phyloP scores from a whole-genome alignment of 2,888 invertebrate species.

The Odontothrips loti region DNA sequence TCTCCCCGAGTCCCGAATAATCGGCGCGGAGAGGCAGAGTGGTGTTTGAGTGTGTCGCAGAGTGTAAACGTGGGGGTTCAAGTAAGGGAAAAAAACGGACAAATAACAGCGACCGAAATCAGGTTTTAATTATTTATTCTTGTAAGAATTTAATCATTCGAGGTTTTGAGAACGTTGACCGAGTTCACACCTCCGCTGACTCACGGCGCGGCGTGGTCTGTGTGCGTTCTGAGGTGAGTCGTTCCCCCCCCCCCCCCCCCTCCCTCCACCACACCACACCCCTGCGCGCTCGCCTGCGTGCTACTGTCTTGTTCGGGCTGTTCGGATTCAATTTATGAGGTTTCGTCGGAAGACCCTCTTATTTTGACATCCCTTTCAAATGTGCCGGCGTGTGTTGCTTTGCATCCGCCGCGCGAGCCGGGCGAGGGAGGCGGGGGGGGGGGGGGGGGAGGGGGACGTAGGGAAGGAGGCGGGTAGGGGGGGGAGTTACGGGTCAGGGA shows the following conservation, averaged over 20 bases:
- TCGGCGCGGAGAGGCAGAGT: no score
- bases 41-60: no score
- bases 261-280: background rate
- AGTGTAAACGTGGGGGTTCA: no score
- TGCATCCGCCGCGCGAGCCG: background rate
- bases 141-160: no score
- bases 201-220: no score
- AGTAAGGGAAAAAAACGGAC: no score
- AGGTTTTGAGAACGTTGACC: no score
- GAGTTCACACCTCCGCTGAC: no score
- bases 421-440: background rate
- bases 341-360: conserved; percentile 15
- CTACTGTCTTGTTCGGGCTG: conserved; percentile 5
- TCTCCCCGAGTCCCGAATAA: no score
- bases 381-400: conserved; percentile 17
- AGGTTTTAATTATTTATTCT: no score
- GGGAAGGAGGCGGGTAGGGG: background rate
- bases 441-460: background rate
- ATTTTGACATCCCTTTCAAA: conserved; percentile 25
- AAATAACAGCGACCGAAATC: no score
- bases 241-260: background rate
- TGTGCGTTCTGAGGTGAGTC: no score
- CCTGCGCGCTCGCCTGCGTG: background rate
- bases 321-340: background rate
- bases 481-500: background rate